A percentile compares a stretch with the other conserved stretches of the same genome.
These are phyloP conservation scores for Hippocampus mohnikei DNA, from an alignment of 2,113 vertebrate genomes.

Conservation along the genomic window DNA sequence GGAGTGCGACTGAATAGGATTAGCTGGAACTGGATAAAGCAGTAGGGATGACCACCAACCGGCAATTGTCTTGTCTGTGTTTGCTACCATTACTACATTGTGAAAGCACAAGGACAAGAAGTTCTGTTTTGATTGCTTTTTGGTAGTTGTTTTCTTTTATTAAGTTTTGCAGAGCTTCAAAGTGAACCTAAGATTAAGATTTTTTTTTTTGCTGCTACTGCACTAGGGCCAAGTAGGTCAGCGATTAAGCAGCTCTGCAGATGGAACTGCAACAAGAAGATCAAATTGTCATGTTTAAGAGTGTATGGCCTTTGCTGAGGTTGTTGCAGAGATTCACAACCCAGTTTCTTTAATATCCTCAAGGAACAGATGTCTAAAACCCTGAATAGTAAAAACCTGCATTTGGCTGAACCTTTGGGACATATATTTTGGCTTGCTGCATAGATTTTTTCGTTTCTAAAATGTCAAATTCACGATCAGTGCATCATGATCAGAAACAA, in stretches of 20 bases:
- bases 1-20: conserved; percentile 6
- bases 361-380: too few species aligned
- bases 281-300: not conserved
- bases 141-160: not conserved
- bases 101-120: not conserved
- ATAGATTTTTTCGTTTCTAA: too few species aligned
- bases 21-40: not conserved
- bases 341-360: too few species aligned
- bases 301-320: not conserved
- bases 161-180: not conserved
- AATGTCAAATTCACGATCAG: too few species aligned
- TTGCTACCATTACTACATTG: not conserved
- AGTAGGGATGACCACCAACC: not conserved
- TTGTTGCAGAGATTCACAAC: too few species aligned
- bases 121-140: not conserved
- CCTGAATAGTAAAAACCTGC: too few species aligned
- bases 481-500: too few species aligned
- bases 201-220: not conserved
- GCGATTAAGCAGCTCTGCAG: not conserved
- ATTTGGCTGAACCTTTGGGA: too few species aligned
- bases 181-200: not conserved
- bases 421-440: too few species aligned
- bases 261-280: not conserved
- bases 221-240: not conserved
- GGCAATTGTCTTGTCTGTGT: not conserved